A percentile compares a stretch with the other conserved stretches of the same genome.
Conservation (phyloP, 2,888 invertebrate genomes). For the Drosophila niveifrons region DNA sequence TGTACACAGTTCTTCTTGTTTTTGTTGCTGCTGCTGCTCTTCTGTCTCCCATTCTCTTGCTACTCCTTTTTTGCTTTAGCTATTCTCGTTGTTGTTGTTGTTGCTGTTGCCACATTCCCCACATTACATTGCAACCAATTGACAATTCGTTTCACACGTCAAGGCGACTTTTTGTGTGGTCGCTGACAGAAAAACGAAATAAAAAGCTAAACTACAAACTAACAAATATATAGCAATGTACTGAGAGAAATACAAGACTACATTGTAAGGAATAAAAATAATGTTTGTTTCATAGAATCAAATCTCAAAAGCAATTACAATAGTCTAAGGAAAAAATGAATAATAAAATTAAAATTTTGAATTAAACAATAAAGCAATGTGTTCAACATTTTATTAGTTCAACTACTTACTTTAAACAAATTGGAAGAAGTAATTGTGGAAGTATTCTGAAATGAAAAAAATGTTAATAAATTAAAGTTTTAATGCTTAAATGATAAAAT, state of each 20-base stretch:
- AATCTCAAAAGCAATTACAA: no score
- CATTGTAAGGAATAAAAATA: not conserved
- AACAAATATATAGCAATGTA: not conserved
- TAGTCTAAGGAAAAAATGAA: no score
- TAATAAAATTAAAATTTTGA: no score
- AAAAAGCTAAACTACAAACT: slow-evolving; percentile 5
- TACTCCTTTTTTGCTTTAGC: slow-evolving; percentile 1
- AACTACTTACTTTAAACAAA: no score
- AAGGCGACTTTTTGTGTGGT: slow-evolving; percentile 66
- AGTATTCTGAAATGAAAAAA: no score
- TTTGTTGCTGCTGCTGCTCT: slow-evolving; percentile 5
- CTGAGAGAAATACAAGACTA: not conserved
- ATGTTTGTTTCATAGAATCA: no score
- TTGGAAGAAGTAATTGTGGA: no score
- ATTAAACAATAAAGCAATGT: no score
- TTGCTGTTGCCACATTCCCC: slow-evolving; percentile 57
- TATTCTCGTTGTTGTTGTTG: slow-evolving; percentile 16
- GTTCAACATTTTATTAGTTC: no score
- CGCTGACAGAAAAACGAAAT: slow-evolving; percentile 38
- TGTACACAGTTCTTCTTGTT: slow-evolving; percentile 27
- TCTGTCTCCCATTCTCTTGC: slow-evolving; percentile 5
- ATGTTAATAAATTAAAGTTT: no score
- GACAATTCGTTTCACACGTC: slow-evolving; percentile 66
- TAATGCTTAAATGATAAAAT: no score
- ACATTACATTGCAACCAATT: slow-evolving; percentile 59